phyloP scores from a whole-genome alignment of 2,797 vertebrate species.

The Acrocephalus scirpaceus region DNA sequence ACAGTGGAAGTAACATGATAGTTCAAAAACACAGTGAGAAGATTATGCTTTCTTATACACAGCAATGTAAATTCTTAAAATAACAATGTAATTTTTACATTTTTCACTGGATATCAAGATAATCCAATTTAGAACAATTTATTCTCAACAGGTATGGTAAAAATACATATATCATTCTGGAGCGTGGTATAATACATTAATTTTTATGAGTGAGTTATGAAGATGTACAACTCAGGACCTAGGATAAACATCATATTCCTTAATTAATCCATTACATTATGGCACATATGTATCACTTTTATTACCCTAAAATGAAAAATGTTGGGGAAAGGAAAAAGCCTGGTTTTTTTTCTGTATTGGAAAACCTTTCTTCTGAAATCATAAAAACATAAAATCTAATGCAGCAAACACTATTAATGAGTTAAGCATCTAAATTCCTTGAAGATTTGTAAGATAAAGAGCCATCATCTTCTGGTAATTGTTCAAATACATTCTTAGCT shows the following conservation, averaged over 20 bases:
- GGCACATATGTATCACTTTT: slow-evolving; percentile 75
- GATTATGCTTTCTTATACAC: slow-evolving; percentile 46
- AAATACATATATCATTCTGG: slow-evolving; percentile 68
- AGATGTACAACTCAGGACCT: slow-evolving; percentile 73
- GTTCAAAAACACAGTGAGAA: slow-evolving; percentile 56
- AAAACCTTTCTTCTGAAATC: slow-evolving; percentile 69
- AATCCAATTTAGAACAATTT: slow-evolving; percentile 75
- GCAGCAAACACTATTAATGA: slow-evolving; percentile 72
- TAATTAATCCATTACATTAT: slow-evolving; percentile 79
- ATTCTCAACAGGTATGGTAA: slow-evolving; percentile 75
- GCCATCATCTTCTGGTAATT: slow-evolving; percentile 56
- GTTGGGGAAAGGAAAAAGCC: neutral
- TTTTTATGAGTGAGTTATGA: slow-evolving; percentile 79
- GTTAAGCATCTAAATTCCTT: slow-evolving; percentile 66
- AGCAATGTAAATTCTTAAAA: slow-evolving; percentile 68
- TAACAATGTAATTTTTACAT: slow-evolving; percentile 65
- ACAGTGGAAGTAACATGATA: slow-evolving; percentile 39
- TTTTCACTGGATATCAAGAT: slow-evolving; percentile 58
- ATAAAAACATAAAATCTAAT: slow-evolving; percentile 69
- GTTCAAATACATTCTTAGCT: slow-evolving; percentile 32
- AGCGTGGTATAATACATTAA: slow-evolving; percentile 73
- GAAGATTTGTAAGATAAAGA: slow-evolving; percentile 67
- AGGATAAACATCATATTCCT: slow-evolving; percentile 80
- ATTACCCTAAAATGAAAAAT: slow-evolving; percentile 77
- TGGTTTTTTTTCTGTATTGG: slow-evolving; percentile 57